Evolutionary conservation across 2,113 vertebrate genomes (phyloP).

Genomic region (Climacteris rufus): DNA sequence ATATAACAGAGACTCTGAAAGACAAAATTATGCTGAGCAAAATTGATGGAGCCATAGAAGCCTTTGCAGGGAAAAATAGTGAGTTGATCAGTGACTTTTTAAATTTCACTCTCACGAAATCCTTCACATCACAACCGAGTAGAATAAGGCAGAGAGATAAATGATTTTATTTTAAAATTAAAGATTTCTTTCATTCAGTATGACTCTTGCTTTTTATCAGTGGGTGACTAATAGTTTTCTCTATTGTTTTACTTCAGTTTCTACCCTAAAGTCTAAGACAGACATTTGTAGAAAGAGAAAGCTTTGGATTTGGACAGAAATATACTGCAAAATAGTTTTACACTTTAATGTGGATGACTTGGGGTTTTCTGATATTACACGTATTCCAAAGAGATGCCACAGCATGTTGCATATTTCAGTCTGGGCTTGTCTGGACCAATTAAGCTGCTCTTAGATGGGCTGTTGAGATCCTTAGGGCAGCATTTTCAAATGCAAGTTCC

Average conservation of each 20-base stretch:
- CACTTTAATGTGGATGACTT: not conserved
- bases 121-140: not conserved
- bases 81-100: not conserved
- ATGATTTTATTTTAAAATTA: not conserved
- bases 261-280: not conserved
- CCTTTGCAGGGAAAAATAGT: not conserved
- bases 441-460: not conserved
- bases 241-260: not conserved
- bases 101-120: not conserved
- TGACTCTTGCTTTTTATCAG: not conserved
- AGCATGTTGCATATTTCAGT: conserved; percentile 52
- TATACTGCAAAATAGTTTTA: not conserved
- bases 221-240: not conserved
- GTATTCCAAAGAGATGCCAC: conserved; percentile 26
- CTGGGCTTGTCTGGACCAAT: conserved; percentile 55
- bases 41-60: not conserved
- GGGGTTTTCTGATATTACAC: not conserved
- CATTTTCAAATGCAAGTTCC: conserved; percentile 52
- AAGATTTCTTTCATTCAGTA: not conserved
- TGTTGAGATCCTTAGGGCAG: conserved; percentile 51
- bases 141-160: not conserved
- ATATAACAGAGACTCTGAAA: not conserved
- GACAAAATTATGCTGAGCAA: not conserved
- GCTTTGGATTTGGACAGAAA: not conserved
- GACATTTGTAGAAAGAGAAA: not conserved